Conservation (phyloP, 2,797 vertebrate genomes). For the Crenichthys baileyi region DNA sequence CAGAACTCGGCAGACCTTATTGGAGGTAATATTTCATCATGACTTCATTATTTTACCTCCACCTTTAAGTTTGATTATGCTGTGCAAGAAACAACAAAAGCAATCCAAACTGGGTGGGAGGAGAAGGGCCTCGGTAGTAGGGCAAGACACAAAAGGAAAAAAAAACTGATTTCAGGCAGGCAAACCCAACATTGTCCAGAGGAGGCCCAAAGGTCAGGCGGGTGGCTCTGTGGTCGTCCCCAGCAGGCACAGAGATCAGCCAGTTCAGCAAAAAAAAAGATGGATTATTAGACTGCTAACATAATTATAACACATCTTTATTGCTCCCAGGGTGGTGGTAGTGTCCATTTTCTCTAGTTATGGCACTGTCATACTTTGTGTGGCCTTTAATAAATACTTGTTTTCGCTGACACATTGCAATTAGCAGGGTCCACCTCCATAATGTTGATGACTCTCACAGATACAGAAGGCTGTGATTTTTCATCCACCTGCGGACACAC, state of each 20-base stretch:
- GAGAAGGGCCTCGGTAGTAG: too few relatives aligned
- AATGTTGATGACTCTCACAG: conserved; percentile 67
- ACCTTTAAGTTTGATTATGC: conserved; percentile 31
- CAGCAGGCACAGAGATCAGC: too few relatives aligned
- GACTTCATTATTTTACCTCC: conserved; percentile 30
- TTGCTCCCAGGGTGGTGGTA: conserved; percentile 44
- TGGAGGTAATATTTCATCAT: conserved; percentile 62
- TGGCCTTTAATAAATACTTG: conserved; percentile 60
- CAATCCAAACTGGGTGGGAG: too few relatives aligned
- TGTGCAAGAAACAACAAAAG: background rate
- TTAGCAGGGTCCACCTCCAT: conserved; percentile 67
- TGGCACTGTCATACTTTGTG: conserved; percentile 66
- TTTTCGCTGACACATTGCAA: conserved; percentile 76
- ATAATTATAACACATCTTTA: conserved; percentile 72
- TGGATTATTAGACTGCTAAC: conserved; percentile 47
- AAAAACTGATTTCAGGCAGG: too few relatives aligned
- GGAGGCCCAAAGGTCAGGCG: too few relatives aligned
- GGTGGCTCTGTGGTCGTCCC: too few relatives aligned
- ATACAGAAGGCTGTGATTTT: conserved; percentile 49
- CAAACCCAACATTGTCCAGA: too few relatives aligned
- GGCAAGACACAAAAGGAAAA: too few relatives aligned
- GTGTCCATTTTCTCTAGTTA: conserved; percentile 71
- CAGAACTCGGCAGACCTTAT: conserved; percentile 51
- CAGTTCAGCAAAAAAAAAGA: conserved; percentile 7
- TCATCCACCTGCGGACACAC: conserved; percentile 27